phyloP scores from a whole-genome alignment of 2,113 vertebrate genomes.

The Aspidoscelis tigris region DNA sequence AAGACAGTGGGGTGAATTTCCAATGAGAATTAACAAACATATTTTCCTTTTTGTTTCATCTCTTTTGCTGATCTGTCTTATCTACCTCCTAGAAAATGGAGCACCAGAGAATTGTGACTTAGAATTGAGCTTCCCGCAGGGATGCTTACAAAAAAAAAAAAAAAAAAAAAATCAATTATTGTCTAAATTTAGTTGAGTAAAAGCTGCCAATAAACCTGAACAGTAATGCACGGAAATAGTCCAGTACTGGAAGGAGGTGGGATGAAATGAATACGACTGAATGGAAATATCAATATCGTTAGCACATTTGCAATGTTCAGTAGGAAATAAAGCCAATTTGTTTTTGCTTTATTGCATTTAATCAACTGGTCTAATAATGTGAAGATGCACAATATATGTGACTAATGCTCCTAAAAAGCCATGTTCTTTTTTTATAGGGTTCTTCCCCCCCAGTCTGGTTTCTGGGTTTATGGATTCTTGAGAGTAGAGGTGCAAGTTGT shows the following conservation, averaged over 20 bases:
- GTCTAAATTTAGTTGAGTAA: constrained; percentile 16
- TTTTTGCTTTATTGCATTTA: neutral
- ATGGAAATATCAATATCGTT: constrained; percentile 9
- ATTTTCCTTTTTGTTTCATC: neutral
- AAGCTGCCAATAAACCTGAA: constrained; percentile 16
- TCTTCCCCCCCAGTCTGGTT: neutral
- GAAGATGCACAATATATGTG: neutral
- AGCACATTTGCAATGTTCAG: constrained; percentile 9
- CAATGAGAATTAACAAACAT: neutral
- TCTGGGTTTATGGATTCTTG: neutral
- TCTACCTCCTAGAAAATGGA: neutral
- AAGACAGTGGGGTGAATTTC: neutral
- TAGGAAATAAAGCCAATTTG: neutral
- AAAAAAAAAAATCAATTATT: constrained; percentile 14
- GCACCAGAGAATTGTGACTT: constrained; percentile 5
- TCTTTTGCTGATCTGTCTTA: neutral
- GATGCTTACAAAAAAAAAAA: constrained; percentile 5
- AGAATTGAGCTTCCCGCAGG: constrained; percentile 1
- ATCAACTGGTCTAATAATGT: neutral
- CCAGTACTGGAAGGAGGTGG: constrained; percentile 12
- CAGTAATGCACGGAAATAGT: constrained; percentile 19
- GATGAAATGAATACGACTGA: constrained; percentile 18
- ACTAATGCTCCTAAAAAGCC: neutral
- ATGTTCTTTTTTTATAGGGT: neutral
- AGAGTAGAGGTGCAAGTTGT: neutral